These are phyloP conservation scores for Sinocyclocheilus anshuiensis DNA, from an alignment of 2,113 vertebrate species.

Conservation along the genomic window DNA sequence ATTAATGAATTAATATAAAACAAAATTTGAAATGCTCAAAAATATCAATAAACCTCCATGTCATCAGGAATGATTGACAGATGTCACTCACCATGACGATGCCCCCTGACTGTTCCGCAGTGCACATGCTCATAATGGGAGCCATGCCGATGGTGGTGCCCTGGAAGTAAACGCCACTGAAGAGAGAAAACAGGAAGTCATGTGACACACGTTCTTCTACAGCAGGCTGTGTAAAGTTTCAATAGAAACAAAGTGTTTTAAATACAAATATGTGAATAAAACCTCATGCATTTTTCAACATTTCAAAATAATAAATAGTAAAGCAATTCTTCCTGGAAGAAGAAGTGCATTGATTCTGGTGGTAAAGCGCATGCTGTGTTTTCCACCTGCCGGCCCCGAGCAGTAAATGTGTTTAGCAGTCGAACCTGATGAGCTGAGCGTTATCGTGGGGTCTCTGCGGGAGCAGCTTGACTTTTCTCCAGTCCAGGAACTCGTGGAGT, in stretches of 20 bases:
- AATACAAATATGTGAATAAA: background rate
- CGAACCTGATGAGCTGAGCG: conserved; percentile 92
- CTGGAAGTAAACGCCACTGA: conserved; percentile 94
- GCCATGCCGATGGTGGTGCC: conserved; percentile 99
- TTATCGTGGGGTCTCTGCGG: conserved; percentile 94
- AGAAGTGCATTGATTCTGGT: background rate
- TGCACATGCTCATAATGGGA: conserved; percentile 99
- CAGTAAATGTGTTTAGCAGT: background rate
- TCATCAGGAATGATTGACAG: conserved; percentile 33
- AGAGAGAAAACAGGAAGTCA: conserved; percentile 48
- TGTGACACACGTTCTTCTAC: background rate
- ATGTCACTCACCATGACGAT: conserved; percentile 90
- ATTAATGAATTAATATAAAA: background rate
- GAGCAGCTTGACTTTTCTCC: conserved; percentile 91
- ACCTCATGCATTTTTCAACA: background rate
- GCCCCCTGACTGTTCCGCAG: conserved; percentile 93
- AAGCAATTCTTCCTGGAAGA: background rate
- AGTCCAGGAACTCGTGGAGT: conserved; percentile 95
- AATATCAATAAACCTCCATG: background rate
- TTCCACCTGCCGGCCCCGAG: background rate
- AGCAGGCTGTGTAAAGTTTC: background rate
- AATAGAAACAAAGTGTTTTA: background rate
- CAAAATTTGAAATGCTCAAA: background rate
- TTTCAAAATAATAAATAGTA: background rate
- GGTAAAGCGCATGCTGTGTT: background rate